phyloP scores from a whole-genome alignment of 2,888 invertebrate species.

The Harmothoe impar region DNA sequence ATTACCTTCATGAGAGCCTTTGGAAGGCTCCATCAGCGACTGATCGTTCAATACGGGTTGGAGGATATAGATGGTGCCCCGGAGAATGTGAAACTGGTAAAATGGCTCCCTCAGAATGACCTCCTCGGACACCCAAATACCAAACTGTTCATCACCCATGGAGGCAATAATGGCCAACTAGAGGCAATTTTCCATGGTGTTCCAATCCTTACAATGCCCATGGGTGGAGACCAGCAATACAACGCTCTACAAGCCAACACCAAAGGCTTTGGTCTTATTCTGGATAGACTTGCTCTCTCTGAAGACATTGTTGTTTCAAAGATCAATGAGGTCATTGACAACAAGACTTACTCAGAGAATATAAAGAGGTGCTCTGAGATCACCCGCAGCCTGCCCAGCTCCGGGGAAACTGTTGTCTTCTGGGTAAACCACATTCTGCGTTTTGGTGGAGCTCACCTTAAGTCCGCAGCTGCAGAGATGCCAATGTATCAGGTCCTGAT shows the following conservation, averaged over 20 bases:
- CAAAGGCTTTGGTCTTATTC: neutral
- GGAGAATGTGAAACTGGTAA: neutral
- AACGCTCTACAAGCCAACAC: slow-evolving; percentile 13
- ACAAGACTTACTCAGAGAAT: neutral
- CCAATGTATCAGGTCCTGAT: slow-evolving; percentile 43
- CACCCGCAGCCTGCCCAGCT: neutral
- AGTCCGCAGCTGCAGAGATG: neutral
- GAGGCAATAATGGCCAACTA: slow-evolving; percentile 41
- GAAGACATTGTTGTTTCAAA: neutral
- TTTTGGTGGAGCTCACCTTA: slow-evolving; percentile 12
- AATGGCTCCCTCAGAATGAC: too few species aligned
- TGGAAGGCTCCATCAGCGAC: neutral
- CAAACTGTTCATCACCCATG: slow-evolving; percentile 44
- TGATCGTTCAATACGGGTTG: too few species aligned
- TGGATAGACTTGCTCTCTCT: neutral
- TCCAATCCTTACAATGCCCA: slow-evolving; percentile 15
- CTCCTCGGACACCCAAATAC: too few species aligned
- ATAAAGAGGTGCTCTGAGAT: too few species aligned
- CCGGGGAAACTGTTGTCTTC: neutral
- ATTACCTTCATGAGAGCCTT: neutral
- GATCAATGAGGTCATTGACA: neutral
- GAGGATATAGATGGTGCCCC: neutral
- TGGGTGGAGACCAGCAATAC: slow-evolving; percentile 19
- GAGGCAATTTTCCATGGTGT: slow-evolving; percentile 41
- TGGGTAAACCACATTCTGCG: neutral